Percentiles rank a stretch among this genome's conserved stretches.
These are phyloP conservation scores for Beaufortia kweichowensis DNA, from an alignment of 2,113 vertebrate genomes.

Conservation along the genomic window DNA sequence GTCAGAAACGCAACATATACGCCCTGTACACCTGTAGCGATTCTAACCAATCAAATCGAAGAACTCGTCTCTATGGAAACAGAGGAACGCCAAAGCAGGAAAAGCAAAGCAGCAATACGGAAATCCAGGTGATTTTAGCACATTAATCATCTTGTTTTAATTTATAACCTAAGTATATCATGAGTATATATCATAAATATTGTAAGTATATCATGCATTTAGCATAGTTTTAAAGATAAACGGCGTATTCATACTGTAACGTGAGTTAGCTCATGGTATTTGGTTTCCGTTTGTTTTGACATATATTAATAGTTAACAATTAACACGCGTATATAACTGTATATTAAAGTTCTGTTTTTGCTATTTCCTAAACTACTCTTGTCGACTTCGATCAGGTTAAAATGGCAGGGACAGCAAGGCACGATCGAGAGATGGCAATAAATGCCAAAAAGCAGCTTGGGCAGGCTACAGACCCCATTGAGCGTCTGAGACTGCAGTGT, in stretches of 20 bases:
- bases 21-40: not conserved
- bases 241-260: not conserved
- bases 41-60: slow-evolving; percentile 35
- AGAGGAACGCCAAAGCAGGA: slow-evolving; percentile 31
- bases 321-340: too few species aligned
- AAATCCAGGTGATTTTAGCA: slow-evolving; percentile 21
- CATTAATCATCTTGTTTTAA: slow-evolving; percentile 5
- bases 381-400: slow-evolving; percentile 17
- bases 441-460: slow-evolving; percentile 77
- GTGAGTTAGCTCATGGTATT: not conserved
- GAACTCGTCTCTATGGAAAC: slow-evolving; percentile 51
- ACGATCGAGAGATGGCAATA: slow-evolving; percentile 84
- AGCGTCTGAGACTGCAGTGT: slow-evolving; percentile 85
- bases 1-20: not conserved
- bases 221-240: not conserved
- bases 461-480: slow-evolving; percentile 76
- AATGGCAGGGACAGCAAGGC: slow-evolving; percentile 89
- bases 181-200: not conserved
- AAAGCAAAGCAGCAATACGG: slow-evolving; percentile 20
- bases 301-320: too few species aligned
- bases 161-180: too few species aligned
- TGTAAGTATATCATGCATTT: not conserved
- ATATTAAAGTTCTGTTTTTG: too few species aligned
- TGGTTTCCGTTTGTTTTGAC: too few species aligned
- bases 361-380: not conserved